Evolutionary conservation across 2,797 vertebrate genomes (phyloP).

Genomic region (Nothura maculosa): DNA sequence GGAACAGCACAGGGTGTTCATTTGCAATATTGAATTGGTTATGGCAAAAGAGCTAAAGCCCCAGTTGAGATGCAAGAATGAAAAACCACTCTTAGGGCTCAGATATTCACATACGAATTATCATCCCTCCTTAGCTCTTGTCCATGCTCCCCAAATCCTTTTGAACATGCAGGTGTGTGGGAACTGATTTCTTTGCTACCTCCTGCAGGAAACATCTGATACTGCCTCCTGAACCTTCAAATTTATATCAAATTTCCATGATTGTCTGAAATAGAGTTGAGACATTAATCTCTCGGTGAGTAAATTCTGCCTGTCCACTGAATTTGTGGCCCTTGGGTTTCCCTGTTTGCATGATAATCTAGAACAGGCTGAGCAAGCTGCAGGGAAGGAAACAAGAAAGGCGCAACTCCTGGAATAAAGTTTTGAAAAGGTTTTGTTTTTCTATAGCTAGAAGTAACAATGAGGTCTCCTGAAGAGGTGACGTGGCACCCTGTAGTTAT

Average conservation of each 20-base stretch:
- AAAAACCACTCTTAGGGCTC: not conserved
- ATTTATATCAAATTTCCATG: not conserved
- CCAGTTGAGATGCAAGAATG: not conserved
- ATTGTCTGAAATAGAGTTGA: not conserved
- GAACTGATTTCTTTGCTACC: not conserved
- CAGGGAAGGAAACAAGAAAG: conserved; percentile 6
- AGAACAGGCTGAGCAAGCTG: not conserved
- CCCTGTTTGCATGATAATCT: not conserved
- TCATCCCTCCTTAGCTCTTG: not conserved
- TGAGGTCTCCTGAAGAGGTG: not conserved
- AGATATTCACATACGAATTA: not conserved
- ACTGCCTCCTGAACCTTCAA: not conserved
- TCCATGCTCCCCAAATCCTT: not conserved
- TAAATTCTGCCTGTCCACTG: not conserved
- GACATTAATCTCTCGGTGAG: not conserved
- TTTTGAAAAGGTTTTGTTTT: not conserved
- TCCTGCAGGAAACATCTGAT: rapidly evolving
- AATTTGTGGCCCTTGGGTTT: conserved; percentile 8
- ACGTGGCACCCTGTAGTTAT: not conserved
- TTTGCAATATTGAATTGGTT: not conserved
- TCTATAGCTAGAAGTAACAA: conserved; percentile 20
- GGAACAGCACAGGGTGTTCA: not conserved
- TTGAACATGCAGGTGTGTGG: not conserved
- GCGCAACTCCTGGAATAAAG: not conserved
- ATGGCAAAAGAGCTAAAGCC: not conserved